Percentiles rank a stretch among this genome's conserved stretches.
phyloP scores from a whole-genome alignment of 2,797 vertebrate genomes.

The Dicrostonyx torquatus region DNA sequence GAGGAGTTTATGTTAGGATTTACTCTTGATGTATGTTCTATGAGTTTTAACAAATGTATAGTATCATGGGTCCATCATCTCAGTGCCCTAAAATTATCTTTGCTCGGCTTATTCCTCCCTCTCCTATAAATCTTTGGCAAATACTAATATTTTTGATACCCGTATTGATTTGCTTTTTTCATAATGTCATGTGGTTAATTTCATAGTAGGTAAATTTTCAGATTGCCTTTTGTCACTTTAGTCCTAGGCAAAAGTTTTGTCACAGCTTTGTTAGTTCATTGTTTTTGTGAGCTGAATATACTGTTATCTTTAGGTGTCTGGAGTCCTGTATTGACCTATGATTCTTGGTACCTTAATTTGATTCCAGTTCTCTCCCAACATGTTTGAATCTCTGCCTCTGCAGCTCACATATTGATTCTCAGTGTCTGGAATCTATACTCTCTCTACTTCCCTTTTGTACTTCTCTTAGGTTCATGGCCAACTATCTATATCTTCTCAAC shows the following conservation, averaged over 20 bases:
- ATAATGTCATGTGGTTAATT: background rate
- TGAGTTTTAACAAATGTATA: background rate
- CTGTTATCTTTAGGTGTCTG: background rate
- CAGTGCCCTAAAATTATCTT: constrained; percentile 3
- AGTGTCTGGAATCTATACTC: background rate
- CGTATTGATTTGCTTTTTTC: background rate
- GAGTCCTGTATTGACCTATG: background rate
- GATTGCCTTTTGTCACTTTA: background rate
- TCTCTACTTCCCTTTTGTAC: background rate
- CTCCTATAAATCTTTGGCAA: background rate
- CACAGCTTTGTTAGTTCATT: background rate
- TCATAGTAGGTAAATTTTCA: background rate
- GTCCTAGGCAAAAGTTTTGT: background rate
- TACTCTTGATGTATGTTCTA: background rate
- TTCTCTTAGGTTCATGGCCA: background rate
- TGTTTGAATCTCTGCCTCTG: background rate
- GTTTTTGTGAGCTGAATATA: background rate
- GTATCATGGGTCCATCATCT: background rate
- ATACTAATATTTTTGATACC: background rate
- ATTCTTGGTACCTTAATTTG: background rate
- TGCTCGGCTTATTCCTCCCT: background rate
- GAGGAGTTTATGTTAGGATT: background rate
- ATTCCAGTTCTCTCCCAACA: background rate
- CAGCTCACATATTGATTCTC: background rate
- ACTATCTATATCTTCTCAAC: background rate